Percentiles rank a stretch among this genome's conserved stretches.
Evolutionary conservation across 2,113 vertebrate species (phyloP).

Genomic region (Carlito syrichta): DNA sequence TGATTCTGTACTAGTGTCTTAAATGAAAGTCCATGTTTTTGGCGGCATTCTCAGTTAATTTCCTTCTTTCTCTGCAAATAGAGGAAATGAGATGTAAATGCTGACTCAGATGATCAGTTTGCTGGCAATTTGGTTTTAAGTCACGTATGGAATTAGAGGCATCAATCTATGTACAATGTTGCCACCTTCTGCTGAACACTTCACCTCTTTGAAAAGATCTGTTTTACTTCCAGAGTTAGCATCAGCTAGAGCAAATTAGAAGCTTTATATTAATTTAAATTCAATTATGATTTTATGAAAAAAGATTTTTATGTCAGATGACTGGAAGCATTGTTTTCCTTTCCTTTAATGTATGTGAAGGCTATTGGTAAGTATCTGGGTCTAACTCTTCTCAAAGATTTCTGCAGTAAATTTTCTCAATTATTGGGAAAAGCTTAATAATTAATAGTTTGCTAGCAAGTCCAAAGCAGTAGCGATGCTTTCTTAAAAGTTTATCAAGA

Average conservation of each 20-base stretch:
- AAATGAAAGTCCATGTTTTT: not conserved
- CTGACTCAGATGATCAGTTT: constrained; percentile 28
- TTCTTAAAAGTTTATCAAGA: not conserved
- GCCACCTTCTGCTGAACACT: constrained; percentile 61
- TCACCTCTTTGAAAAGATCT: not conserved
- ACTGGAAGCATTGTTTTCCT: not conserved
- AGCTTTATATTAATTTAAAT: constrained; percentile 31
- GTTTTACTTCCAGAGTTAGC: not conserved
- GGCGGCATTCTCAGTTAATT: not conserved
- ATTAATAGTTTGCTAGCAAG: not conserved
- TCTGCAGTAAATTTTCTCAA: not conserved
- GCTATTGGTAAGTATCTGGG: not conserved
- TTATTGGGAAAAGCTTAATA: not conserved
- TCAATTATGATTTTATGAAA: not conserved
- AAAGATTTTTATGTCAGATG: not conserved
- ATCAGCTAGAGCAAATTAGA: not conserved
- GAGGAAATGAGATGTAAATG: constrained; percentile 33
- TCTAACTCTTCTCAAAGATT: not conserved
- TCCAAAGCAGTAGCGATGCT: not conserved
- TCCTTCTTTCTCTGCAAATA: not conserved
- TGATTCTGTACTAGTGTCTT: not conserved
- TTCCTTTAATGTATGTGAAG: not conserved
- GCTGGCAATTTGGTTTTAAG: constrained; percentile 45
- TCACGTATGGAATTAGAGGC: not conserved
- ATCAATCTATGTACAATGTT: not conserved